Percentiles rank a stretch among this genome's conserved stretches.
These are phyloP conservation scores for Lasioglossum calceatum DNA, from an alignment of 2,888 invertebrate species.

Conservation along the genomic window DNA sequence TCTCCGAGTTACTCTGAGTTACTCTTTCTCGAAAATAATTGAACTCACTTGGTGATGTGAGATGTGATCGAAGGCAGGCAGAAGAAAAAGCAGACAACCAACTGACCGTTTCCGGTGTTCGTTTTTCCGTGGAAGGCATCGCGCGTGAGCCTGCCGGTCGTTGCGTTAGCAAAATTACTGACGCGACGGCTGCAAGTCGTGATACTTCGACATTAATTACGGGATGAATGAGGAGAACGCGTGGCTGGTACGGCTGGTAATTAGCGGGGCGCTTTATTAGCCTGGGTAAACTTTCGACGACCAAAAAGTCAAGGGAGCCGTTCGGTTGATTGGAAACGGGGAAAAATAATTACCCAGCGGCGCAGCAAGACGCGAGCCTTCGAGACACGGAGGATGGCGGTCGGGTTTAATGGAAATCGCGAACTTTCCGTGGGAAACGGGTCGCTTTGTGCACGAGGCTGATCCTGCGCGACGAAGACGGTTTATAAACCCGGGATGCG, in stretches of 20 bases:
- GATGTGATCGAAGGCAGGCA: too few species aligned
- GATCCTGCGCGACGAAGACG: slow-evolving; percentile 29
- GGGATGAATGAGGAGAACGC: neutral
- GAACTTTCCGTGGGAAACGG: neutral
- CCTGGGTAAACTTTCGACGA: neutral
- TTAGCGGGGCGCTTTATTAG: slow-evolving; percentile 4
- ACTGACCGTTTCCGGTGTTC: neutral
- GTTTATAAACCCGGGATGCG: slow-evolving; percentile 67
- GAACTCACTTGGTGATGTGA: too few species aligned
- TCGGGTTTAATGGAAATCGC: neutral
- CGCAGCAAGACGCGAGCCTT: neutral
- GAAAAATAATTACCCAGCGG: slow-evolving; percentile 1
- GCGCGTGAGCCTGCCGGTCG: neutral
- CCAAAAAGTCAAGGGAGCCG: neutral
- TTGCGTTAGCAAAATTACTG: slow-evolving; percentile 23
- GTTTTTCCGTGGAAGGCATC: neutral
- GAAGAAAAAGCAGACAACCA: neutral
- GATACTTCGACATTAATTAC: slow-evolving; percentile 36
- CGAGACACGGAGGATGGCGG: neutral
- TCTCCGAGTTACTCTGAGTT: too few species aligned
- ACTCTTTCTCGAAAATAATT: too few species aligned
- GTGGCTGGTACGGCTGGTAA: slow-evolving; percentile 4
- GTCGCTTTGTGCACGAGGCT: slow-evolving; percentile 13
- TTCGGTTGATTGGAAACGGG: neutral
- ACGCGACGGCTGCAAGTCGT: neutral